Conservation (phyloP, 2,797 vertebrate genomes). For the Falco concolor region DNA sequence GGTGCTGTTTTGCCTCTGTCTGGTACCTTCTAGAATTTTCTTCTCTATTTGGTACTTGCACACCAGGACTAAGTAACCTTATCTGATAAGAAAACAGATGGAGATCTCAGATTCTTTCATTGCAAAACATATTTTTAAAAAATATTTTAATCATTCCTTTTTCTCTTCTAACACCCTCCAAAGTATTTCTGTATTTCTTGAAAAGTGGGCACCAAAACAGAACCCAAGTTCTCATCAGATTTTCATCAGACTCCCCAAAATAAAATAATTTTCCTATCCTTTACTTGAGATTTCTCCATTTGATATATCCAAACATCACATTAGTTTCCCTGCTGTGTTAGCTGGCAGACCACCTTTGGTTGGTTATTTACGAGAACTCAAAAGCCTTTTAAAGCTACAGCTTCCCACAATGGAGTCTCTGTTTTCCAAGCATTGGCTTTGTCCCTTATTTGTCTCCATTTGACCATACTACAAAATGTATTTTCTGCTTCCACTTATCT, state of each 20-base stretch:
- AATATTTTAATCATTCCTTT: neutral
- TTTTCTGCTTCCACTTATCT: neutral
- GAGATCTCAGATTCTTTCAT: conserved; percentile 19
- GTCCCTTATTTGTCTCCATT: neutral
- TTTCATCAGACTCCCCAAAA: neutral
- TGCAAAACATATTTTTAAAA: neutral
- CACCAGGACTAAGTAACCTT: neutral
- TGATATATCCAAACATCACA: neutral
- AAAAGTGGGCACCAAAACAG: neutral
- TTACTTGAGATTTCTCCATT: neutral
- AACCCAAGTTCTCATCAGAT: neutral
- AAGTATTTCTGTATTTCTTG: neutral
- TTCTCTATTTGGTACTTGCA: conserved; percentile 12
- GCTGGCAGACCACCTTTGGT: neutral
- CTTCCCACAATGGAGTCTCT: neutral
- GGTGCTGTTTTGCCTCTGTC: neutral
- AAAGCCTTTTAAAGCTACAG: neutral
- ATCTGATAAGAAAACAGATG: conserved; percentile 51
- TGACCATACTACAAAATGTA: neutral
- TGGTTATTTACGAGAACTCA: neutral
- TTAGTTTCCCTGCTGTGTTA: neutral
- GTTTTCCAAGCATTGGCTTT: neutral
- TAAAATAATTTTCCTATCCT: neutral
- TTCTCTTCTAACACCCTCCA: neutral
- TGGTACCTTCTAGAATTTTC: conserved; percentile 15